Percentiles rank a stretch among this genome's conserved stretches.
phyloP scores from a whole-genome alignment of 2,113 vertebrate genomes.

The Prolemur simus region DNA sequence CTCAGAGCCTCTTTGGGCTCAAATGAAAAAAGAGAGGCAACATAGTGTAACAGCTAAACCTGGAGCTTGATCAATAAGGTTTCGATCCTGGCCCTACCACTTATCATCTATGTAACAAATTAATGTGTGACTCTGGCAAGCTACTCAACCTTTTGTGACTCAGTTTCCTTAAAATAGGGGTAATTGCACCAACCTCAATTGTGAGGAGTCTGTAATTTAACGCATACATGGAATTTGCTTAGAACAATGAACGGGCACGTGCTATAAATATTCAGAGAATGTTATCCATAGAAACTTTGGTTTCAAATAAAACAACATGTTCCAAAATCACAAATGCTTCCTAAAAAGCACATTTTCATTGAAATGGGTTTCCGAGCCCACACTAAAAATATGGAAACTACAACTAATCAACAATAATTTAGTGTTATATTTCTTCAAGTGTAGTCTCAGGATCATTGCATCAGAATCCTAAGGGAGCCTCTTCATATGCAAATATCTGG shows the following conservation, averaged over 20 bases:
- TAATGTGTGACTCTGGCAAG: not conserved
- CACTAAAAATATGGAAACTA: not conserved
- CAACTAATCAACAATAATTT: not conserved
- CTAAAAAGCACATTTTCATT: not conserved
- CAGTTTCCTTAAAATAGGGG: not conserved
- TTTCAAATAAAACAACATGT: not conserved
- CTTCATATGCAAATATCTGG: not conserved
- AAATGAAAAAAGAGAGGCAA: not conserved
- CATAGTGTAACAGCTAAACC: not conserved
- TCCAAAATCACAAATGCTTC: not conserved
- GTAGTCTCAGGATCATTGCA: not conserved
- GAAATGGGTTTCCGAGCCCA: not conserved
- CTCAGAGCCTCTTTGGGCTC: not conserved
- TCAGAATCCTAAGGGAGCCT: not conserved
- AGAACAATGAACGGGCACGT: not conserved
- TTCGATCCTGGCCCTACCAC: not conserved
- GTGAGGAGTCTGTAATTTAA: not conserved
- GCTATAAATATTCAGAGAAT: not conserved
- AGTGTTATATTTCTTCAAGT: not conserved
- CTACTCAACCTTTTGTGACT: not conserved
- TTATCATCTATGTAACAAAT: not conserved
- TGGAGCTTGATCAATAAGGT: not conserved
- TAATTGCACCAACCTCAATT: not conserved
- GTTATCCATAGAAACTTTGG: not conserved
- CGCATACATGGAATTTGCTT: not conserved